These are phyloP conservation scores for Brevimyrus niger DNA, from an alignment of 2,113 vertebrate genomes.

Conservation along the genomic window DNA sequence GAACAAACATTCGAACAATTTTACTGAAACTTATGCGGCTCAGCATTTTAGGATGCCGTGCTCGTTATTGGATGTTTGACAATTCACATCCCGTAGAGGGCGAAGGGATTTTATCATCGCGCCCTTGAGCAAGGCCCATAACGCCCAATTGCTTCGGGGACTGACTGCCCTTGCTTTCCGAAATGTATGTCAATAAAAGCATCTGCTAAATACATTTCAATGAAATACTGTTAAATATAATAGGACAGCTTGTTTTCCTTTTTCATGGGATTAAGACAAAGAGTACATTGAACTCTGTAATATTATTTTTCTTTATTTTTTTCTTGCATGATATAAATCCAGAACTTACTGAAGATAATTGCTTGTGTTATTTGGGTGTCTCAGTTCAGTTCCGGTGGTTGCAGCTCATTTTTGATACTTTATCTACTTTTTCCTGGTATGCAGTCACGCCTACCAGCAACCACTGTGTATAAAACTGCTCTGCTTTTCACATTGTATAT, in stretches of 20 bases:
- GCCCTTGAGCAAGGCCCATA: background rate
- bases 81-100: background rate
- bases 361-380: background rate
- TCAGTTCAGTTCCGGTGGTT: background rate
- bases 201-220: background rate
- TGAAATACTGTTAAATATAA: background rate
- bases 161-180: background rate
- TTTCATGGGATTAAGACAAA: background rate
- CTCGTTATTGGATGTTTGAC: background rate
- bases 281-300: background rate
- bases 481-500: background rate
- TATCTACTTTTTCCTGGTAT: background rate
- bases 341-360: background rate
- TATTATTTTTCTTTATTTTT: background rate
- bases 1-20: background rate
- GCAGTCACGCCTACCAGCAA: background rate
- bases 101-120: background rate
- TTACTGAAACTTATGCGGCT: background rate
- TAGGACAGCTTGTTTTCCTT: background rate
- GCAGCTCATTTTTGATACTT: background rate
- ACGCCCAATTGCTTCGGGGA: background rate
- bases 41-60: background rate
- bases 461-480: background rate
- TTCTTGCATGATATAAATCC: background rate
- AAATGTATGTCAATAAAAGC: background rate